Evolutionary conservation across 2,888 invertebrate genomes (phyloP), one percentile per base, ranked within the genome.

Genomic region (Drosophila formosana): DNA sequence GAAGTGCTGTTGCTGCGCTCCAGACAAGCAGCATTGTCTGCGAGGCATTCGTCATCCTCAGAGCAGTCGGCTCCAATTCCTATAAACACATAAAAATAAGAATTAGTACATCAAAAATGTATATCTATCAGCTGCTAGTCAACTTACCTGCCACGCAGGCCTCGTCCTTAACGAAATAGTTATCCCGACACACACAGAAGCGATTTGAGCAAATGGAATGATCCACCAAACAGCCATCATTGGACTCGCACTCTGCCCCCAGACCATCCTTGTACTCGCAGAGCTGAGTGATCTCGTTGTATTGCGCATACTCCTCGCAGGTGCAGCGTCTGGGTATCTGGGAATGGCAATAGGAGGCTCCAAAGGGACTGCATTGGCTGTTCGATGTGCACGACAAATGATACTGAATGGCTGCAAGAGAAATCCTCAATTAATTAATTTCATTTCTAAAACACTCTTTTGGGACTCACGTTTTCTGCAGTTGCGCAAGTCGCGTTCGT

Each of bases 311-410:
- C 23, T 90, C 84, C 66, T 90, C 90, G 61, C 92, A 92, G 7
- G 88, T 89, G 66, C 92, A 92, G 18, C 90, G 86, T 77, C 91
- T 88, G 8, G 91, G 91, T 57, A 90, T 80, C 49, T 84, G 77
- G 3, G 88, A 56, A 32, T 76, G 79, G 50, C 90, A 89, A 70
- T 72, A 90, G 58, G 89, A 82, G 45, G 90, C 90, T n/a, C 92
- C 92, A 56, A 86, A 92, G 4, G 92, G 92, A 78, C 92, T 91
- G 64, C 92, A 92, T 74, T 92, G 92, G 67, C 90, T 92, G 73
- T 90, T 88, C 65, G 90, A 90, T 18, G 90, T 90, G 73, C 92
- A 92, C 23, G 92, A 90, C 60, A 90, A 76, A 34, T 90, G 88
- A 74, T 83, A 90, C 75, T 89, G 89, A 63, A 90, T 90, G 28